Evolutionary conservation across 37 sponge, comb jelly and placozoan genomes (phyloP).

Genomic region (Halichondria panicea): DNA sequence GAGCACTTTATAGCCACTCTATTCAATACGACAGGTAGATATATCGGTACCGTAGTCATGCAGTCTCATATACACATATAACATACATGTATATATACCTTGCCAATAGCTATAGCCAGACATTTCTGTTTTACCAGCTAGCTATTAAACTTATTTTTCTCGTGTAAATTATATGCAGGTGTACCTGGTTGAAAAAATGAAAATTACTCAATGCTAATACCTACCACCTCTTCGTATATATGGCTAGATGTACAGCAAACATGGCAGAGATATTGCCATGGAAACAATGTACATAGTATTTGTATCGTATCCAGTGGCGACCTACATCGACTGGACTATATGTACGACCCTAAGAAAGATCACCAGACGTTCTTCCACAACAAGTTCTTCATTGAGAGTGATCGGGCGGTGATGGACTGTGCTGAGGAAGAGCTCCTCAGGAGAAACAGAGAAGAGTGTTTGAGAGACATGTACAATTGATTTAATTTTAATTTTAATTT

Average conservation of each 20-base stretch:
- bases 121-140: no score
- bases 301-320: conserved; percentile 11
- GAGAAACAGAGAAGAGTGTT: conserved; percentile 30
- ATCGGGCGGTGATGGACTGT: conserved; percentile 55
- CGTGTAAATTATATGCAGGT: no score
- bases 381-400: conserved; percentile 45
- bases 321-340: neutral
- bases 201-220: neutral
- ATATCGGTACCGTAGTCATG: neutral
- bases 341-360: neutral
- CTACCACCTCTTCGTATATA: no score
- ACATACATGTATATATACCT: no score
- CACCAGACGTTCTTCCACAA: conserved; percentile 30
- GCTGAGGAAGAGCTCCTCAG: conserved; percentile 27
- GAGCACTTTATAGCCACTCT: conserved; percentile 43
- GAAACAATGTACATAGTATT: neutral
- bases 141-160: no score
- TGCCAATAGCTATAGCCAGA: no score
- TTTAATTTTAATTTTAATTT: no score
- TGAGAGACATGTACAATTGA: no score
- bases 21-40: conserved; percentile 15
- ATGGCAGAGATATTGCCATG: no score
- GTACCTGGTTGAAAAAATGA: no score
- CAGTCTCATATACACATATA: no score
- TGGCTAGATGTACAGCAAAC: no score